Base-by-base conservation (phyloP, 2,113 vertebrate species). In the Lophius piscatorius region DNA sequence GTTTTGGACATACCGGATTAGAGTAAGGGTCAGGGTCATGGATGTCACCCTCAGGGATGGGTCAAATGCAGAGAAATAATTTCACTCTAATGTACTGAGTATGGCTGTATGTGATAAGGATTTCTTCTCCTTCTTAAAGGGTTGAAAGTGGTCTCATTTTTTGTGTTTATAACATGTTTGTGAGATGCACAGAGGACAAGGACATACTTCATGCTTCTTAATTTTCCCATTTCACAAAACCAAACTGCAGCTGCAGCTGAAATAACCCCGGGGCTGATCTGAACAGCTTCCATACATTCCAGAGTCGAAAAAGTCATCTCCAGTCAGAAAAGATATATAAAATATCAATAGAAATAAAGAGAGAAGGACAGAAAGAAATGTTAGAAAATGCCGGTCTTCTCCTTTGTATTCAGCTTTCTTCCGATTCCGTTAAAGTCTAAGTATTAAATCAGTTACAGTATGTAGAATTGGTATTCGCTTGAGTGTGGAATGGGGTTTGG, bases 361-460 rank as follows among this genome's bases (percentile, higher is more conserved):
- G 66, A 58, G 78, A 64, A 28, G 24, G 71, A 57, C 57, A 16
- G 45, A 42, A 42, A 48, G 56, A 71, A 74, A 74, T 84, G 78
- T 79, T 69, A 63, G 52, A 48, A 67, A 47, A 55, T 54, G 49
- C 57, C n/a, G n/a, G 44, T 38, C 14, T 11, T 39, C 3, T 28
- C 59, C 70, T 83, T 78, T 84, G 74, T 79, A 71, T 82, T 80
- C 70, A 78, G 21, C 60, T 56, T 26, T 70, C 77, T 76, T 79
- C 65, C 58, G 63, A 67, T 76, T 79, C 74, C 78, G 76, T 71
- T 81, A 70, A 75, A 77, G 70, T 74, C 75, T n/a, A 31, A 67
- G 81, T 72, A 71, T 84, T 80, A 78, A 76, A 81, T 74, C 79
- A 54, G 79, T 85, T 74, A 86, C 79, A 63, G 77, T 81, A 85